Evolutionary conservation across 2,113 vertebrate species (phyloP).

Genomic region (Eulacestoma nigropectus): DNA sequence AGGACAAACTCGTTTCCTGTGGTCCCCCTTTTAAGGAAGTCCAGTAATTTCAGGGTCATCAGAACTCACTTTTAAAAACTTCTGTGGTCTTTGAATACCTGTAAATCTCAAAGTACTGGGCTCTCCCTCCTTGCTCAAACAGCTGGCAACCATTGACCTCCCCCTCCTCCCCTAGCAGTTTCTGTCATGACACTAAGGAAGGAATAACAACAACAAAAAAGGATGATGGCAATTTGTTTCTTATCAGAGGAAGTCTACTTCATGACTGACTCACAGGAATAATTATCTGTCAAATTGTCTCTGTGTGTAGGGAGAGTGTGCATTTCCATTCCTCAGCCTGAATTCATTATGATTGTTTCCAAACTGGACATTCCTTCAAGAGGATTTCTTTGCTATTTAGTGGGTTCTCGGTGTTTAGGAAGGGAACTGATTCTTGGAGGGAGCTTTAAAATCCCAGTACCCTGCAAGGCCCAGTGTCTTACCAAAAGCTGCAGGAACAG

Average conservation of each 20-base stretch:
- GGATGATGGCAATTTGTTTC: background rate
- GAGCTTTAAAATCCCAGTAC: background rate
- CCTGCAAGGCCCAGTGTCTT: background rate
- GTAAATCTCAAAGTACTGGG: background rate
- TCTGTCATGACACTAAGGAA: background rate
- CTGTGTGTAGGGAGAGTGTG: background rate
- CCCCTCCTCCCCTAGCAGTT: background rate
- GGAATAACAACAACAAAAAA: background rate
- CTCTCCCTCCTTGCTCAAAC: background rate
- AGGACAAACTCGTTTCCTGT: background rate
- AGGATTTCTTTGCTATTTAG: background rate
- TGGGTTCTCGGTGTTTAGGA: background rate
- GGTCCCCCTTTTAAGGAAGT: background rate
- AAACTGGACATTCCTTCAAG: background rate
- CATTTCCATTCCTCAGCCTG: background rate
- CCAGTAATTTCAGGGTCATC: background rate
- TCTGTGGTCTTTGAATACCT: background rate
- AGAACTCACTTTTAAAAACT: background rate
- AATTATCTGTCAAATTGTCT: slow-evolving; percentile 16
- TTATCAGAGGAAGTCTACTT: slow-evolving; percentile 31
- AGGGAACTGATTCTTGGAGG: background rate
- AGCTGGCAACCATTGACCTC: background rate
- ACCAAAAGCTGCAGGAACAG: background rate
- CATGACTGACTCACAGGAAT: slow-evolving; percentile 1
- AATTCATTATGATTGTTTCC: background rate